Percentiles rank a stretch among this genome's conserved stretches.
Evolutionary conservation across 2,113 vertebrate species (phyloP).

Genomic region (Panthera tigris): DNA sequence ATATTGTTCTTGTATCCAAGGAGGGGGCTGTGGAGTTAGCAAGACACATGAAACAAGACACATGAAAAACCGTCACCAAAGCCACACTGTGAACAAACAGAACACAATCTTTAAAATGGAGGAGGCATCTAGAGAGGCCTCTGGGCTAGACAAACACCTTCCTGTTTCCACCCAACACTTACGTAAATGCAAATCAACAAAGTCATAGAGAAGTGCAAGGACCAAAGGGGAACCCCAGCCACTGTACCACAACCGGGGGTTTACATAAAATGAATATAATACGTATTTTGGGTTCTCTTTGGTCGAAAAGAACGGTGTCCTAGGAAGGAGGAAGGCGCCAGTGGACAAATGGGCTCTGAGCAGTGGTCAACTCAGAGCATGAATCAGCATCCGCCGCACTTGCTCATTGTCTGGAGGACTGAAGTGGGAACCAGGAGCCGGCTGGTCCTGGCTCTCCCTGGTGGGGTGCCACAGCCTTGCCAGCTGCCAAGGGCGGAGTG

Average conservation of each 20-base stretch:
- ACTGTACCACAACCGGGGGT: neutral
- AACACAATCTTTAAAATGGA: neutral
- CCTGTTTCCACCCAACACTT: too few species aligned
- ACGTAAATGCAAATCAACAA: neutral
- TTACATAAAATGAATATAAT: neutral
- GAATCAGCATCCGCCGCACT: rapidly evolving
- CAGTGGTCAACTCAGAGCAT: too few species aligned
- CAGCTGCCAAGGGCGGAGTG: neutral
- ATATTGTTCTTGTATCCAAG: neutral
- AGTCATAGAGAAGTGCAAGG: neutral
- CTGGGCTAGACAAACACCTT: neutral
- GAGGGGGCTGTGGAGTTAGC: neutral
- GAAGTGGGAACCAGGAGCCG: neutral
- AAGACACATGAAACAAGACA: neutral
- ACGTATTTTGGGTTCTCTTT: neutral
- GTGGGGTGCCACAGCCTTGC: neutral
- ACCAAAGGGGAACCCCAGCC: neutral
- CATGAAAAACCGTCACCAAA: neutral
- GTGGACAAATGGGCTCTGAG: neutral
- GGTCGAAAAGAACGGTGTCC: neutral
- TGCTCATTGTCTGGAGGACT: neutral
- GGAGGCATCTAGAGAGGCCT: neutral
- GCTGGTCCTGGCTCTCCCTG: neutral
- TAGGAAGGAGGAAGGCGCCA: neutral
- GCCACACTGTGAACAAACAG: neutral